A percentile compares a stretch with the other conserved stretches of the same genome.
Conservation (phyloP, 2,888 invertebrate species). For the Liodrosophila aerea region DNA sequence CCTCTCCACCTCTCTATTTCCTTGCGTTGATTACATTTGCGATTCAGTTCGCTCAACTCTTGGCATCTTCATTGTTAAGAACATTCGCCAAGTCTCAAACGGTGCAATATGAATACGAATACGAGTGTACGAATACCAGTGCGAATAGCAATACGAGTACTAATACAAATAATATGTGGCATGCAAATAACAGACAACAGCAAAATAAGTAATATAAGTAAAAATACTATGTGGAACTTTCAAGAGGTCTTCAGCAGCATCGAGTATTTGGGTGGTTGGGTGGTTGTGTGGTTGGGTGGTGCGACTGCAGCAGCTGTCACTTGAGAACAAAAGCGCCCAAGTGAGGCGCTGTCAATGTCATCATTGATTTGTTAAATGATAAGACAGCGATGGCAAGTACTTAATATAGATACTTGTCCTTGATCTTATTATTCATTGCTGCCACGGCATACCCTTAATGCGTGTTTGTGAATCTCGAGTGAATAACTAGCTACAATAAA, state of each 20-base stretch:
- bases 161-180: conserved; percentile 6
- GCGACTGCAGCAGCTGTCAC: conserved; percentile 31
- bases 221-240: conserved; percentile 30
- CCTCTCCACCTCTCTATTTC: background rate
- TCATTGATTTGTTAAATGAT: conserved; percentile 63
- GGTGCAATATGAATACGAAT: conserved; percentile 46
- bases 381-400: conserved; percentile 36
- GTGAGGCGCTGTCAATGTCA: conserved; percentile 46
- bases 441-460: background rate
- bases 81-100: conserved; percentile 46
- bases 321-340: conserved; percentile 66
- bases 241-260: conserved; percentile 17
- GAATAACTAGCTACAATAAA: background rate
- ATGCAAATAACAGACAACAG: conserved; percentile 17
- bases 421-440: conserved; percentile 35
- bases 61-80: conserved; percentile 53
- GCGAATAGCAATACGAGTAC: conserved; percentile 1
- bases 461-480: background rate
- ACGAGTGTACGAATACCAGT: conserved; percentile 5
- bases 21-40: conserved; percentile 40
- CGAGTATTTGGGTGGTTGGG: background rate
- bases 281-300: conserved; percentile 3
- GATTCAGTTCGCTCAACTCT: conserved; percentile 16
- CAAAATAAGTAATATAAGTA: conserved; percentile 36
- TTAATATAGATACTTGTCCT: conserved; percentile 33